phyloP scores from a whole-genome alignment of 53 echinoderm and acorn worm genomes.

The Astropecten irregularis region DNA sequence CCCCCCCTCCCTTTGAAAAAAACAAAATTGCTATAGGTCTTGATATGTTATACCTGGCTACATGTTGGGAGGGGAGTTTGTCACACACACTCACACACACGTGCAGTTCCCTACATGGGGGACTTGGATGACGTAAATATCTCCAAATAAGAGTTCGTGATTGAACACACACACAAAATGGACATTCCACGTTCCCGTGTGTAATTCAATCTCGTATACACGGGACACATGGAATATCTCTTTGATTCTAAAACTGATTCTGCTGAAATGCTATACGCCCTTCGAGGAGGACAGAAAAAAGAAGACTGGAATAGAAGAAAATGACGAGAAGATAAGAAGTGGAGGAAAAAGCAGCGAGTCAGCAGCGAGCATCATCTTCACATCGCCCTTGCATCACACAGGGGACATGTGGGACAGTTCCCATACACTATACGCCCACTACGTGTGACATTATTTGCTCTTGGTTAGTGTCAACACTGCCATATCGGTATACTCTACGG shows the following conservation, averaged over 20 bases:
- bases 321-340: background rate
- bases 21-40: conserved; percentile 18
- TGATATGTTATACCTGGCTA: background rate
- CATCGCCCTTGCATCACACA: too few species aligned
- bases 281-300: too few species aligned
- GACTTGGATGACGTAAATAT: background rate
- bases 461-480: too few species aligned
- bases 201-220: background rate
- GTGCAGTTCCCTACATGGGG: too few species aligned
- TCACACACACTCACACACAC: background rate
- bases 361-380: too few species aligned
- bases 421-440: background rate
- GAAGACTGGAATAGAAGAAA: background rate
- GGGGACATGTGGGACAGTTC: background rate
- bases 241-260: background rate
- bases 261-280: background rate
- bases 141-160: background rate
- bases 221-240: background rate
- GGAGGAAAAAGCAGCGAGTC: background rate
- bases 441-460: too few species aligned
- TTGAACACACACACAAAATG: background rate
- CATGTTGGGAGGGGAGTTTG: too few species aligned
- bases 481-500: too few species aligned
- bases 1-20: too few species aligned
- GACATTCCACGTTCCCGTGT: background rate